A percentile compares a stretch with the other conserved stretches of the same genome.
phyloP scores from a whole-genome alignment of 1,140 invertebrate genomes.

The Idris sp. region DNA sequence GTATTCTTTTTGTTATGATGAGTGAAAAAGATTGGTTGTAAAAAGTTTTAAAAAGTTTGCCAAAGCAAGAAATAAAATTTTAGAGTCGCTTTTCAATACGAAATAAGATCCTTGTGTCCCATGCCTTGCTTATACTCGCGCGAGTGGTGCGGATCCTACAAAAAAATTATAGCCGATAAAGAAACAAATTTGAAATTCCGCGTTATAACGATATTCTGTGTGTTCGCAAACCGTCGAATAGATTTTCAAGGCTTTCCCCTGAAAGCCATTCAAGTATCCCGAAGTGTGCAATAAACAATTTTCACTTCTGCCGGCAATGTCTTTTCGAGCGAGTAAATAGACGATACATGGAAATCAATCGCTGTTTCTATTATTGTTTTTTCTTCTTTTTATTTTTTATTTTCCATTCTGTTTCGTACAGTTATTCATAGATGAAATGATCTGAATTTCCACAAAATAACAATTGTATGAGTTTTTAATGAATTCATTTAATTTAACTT shows the following conservation, averaged over 20 bases:
- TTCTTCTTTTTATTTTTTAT: neutral
- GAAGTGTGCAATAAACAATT: constrained; percentile 71
- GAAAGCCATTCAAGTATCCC: constrained; percentile 69
- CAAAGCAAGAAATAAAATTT: constrained; percentile 71
- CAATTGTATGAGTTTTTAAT: too few species aligned
- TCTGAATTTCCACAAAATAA: too few species aligned
- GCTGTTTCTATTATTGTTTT: constrained; percentile 18
- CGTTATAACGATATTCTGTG: constrained; percentile 73
- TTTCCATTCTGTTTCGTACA: too few species aligned
- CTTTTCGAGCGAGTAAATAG: constrained; percentile 65
- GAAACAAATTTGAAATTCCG: constrained; percentile 77
- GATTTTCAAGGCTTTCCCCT: constrained; percentile 39
- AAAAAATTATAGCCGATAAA: constrained; percentile 78
- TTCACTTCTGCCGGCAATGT: constrained; percentile 52
- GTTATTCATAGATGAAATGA: too few species aligned
- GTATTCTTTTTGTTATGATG: constrained; percentile 61
- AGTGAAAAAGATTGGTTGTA: constrained; percentile 60
- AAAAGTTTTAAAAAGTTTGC: constrained; percentile 65
- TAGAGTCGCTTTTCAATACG: constrained; percentile 73
- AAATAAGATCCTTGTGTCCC: constrained; percentile 50
- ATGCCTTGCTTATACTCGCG: constrained; percentile 70
- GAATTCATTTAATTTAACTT: too few species aligned
- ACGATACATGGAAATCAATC: constrained; percentile 48
- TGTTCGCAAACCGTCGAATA: constrained; percentile 61
- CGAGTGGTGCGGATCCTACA: constrained; percentile 73